phyloP scores from a whole-genome alignment of 2,113 vertebrate species.

The Hassar affinis region DNA sequence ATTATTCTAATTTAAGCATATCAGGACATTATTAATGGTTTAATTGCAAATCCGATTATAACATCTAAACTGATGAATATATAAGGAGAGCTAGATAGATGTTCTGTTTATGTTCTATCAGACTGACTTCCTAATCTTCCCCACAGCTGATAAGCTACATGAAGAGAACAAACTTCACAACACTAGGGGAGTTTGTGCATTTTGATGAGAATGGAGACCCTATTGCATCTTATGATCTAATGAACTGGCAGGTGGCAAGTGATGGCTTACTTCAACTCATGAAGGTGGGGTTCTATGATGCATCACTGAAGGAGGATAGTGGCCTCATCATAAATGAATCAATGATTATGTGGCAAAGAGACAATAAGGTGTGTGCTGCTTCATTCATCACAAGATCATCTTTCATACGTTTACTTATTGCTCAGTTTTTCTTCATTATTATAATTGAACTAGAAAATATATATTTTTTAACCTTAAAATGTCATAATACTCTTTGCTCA shows the following conservation, averaged over 20 bases:
- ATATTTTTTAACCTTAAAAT: slow-evolving; percentile 13
- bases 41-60: background rate
- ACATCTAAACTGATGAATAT: background rate
- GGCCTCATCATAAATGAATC: slow-evolving; percentile 65
- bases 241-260: slow-evolving; percentile 68
- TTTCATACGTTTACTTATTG: slow-evolving; percentile 54
- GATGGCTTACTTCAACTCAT: slow-evolving; percentile 63
- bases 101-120: background rate
- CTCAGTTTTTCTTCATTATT: slow-evolving; percentile 54
- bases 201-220: slow-evolving; percentile 73
- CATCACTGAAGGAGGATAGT: slow-evolving; percentile 52
- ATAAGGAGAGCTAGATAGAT: background rate
- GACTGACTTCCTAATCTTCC: background rate
- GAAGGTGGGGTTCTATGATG: slow-evolving; percentile 71
- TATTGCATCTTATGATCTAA: slow-evolving; percentile 71
- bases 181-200: slow-evolving; percentile 63
- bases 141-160: slow-evolving; percentile 68
- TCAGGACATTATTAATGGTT: too few relatives aligned
- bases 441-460: slow-evolving; percentile 39
- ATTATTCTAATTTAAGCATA: background rate
- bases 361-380: slow-evolving; percentile 66
- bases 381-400: slow-evolving; percentile 43
- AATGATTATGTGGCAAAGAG: slow-evolving; percentile 64
- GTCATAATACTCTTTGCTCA: background rate
- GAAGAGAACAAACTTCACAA: slow-evolving; percentile 63